Base-by-base conservation (phyloP, 1,140 invertebrate species). In the Sesamia nonagrioides region DNA sequence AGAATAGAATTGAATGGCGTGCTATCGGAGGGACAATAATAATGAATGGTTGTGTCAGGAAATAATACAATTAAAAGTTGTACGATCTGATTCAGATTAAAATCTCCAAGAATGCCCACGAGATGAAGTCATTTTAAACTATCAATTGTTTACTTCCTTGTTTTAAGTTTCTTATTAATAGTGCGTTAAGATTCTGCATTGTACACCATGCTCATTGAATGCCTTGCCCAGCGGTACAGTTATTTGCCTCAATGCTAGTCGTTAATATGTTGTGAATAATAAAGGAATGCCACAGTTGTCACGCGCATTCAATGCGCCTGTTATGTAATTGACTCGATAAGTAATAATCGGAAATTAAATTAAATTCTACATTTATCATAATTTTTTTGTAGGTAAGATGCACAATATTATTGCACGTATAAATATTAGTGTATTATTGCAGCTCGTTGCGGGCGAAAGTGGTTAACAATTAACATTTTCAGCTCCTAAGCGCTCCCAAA, bases 271-370 rank as follows among this genome's bases (percentile, higher is more conserved):
- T 37, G 21, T 52, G n/a, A 18, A 27, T 35, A 54, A 71, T 71
- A 54, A 37, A 37, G 48, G 68, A 71, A 71, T 71, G 68, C 27
- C 33, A 71, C 68, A 54, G 66, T 48, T 69, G 66, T 33, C 66
- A 69, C 13, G 66, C 42, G 66, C 66, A 69, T 69, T 21, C 18
- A 50, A 33, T 27, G 33, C 68, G 48, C 13, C 45, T 71, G 18
- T 71, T 71, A 71, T 71, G 68, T 71, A 48, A 71, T 54, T 48
- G 27, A 27, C 40, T 52, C 27, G n/a, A 37, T 71, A 54, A 54
- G 45, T 71, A 54, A 71, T 71, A 69, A 17, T 21, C 21, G 40
- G 66, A 48, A 69, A 69, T 69, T 69, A 37, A 66, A 66, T 66
- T 66, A 37, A 69, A 69, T 69, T 69, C 42, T 21, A 11, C 37